phyloP scores from a whole-genome alignment of 23 tunicate species.

The Corella eumyota region DNA sequence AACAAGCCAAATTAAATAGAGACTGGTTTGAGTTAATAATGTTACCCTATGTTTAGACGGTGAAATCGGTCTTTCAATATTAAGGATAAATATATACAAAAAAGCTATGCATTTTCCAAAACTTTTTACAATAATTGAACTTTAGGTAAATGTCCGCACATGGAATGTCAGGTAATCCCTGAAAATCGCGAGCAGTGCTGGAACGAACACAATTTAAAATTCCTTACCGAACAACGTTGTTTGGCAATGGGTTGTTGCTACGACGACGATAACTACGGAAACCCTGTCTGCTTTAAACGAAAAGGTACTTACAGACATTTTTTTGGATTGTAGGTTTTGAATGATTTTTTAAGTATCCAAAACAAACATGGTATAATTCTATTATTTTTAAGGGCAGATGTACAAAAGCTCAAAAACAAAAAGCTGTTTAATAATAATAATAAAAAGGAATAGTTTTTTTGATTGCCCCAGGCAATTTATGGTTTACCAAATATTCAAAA shows the following conservation, averaged over 20 bases:
- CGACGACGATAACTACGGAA: conserved; percentile 33
- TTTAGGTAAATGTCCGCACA: conserved; percentile 46
- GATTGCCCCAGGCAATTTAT: too few relatives aligned
- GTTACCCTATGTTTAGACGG: too few relatives aligned
- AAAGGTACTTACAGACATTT: conserved; percentile 19
- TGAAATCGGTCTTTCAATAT: too few relatives aligned
- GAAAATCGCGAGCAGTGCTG: conserved; percentile 23
- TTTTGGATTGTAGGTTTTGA: background rate
- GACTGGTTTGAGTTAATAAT: too few relatives aligned
- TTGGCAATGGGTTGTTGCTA: conserved; percentile 45
- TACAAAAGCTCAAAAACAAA: too few relatives aligned
- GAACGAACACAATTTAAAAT: background rate
- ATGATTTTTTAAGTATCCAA: background rate
- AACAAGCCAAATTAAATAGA: background rate
- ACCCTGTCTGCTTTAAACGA: conserved; percentile 34
- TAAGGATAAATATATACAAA: too few relatives aligned
- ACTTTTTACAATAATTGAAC: background rate
- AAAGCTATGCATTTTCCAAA: background rate
- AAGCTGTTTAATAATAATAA: too few relatives aligned
- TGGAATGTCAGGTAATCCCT: conserved; percentile 62
- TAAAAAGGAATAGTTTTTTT: too few relatives aligned
- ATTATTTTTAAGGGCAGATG: too few relatives aligned
- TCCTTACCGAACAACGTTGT: conserved; percentile 7
- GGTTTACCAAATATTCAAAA: too few relatives aligned
- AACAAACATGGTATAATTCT: background rate